Base-by-base conservation (phyloP, 2,797 vertebrate species). In the Peromyscus eremicus region DNA sequence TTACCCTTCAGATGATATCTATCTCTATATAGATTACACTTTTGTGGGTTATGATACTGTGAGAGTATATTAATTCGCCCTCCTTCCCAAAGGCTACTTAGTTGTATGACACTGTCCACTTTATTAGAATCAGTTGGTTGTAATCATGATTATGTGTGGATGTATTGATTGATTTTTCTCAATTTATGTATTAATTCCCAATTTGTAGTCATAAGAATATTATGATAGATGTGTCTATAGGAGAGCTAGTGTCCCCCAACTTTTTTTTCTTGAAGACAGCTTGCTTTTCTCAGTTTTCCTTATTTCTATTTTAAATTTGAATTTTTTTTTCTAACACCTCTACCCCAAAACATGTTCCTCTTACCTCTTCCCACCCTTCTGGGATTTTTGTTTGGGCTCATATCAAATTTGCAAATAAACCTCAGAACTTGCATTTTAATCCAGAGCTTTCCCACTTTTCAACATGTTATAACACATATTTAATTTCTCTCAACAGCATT, bases 261-360 rank as follows among this genome's bases (percentile, higher is more conserved):
- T 34, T 16, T 6, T 57, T 71, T 84, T 34, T 11, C 9, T 71
- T 68, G 12, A 97, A 93, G n/a, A 62, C 40, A 29, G 1, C 25
- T 68, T 82, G 32, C 13, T 76, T 12, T 76, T 86, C 37, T 57
- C n/a, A 49, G 0, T 82, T 94, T 17, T 25, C 79, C 19, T 5
- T 19, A 43, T 80, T 91, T 86, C 11, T 70, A 25, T 64, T 96
- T 93, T 89, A 84, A 70, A 37, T 62, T 84, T 94, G 46, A 68
- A 88, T 73, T 43, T 17, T 6, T 37, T 55, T 52, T 71, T 71
- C 25, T 68, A 88, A 57, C 8, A 32, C 16, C 11, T 25, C 49
- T 57, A 52, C 19, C 4, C 25, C 25, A 37, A 17, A 57, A 73
- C 1, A 21, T 2, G 0, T 3, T 32, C 23, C 9, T 6, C 12